These are phyloP conservation scores for Luffia ferchaultella DNA, from an alignment of 2,888 invertebrate genomes.

Conservation along the genomic window DNA sequence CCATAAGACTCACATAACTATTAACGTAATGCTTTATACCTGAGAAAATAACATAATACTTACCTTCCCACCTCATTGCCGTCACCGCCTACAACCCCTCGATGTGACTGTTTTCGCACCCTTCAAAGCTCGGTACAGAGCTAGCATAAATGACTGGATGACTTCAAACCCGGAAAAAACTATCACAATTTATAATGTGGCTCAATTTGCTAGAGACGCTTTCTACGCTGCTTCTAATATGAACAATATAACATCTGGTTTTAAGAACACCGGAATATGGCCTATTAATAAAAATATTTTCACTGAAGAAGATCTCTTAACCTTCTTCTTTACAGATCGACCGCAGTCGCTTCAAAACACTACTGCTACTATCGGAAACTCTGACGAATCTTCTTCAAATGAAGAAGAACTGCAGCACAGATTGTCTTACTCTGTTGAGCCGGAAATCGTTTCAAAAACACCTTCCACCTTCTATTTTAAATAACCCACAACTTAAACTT, in stretches of 20 bases:
- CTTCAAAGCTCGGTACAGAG: constrained; percentile 12
- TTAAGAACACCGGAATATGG: constrained; percentile 1
- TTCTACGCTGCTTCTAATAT: constrained; percentile 11
- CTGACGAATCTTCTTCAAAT: constrained; percentile 6
- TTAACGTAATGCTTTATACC: constrained; percentile 11
- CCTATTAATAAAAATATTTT: constrained; percentile 4
- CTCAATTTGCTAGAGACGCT: constrained; percentile 13
- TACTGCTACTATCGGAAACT: constrained; percentile 5
- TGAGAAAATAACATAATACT: constrained; percentile 13
- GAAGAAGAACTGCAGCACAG: constrained; percentile 5
- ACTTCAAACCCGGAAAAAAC: constrained; percentile 12
- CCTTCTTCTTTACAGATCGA: constrained; percentile 10
- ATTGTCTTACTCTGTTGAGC: constrained; percentile 4
- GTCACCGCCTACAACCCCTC: constrained; percentile 12
- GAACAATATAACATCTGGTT: constrained; percentile 10
- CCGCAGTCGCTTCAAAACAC: constrained; percentile 3
- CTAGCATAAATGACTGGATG: constrained; percentile 15
- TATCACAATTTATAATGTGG: constrained; percentile 14
- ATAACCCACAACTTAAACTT: constrained; percentile 7
- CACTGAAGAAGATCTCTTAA: constrained; percentile 8
- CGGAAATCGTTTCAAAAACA: constrained; percentile 4
- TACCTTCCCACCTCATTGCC: constrained; percentile 14
- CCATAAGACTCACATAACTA: constrained; percentile 10
- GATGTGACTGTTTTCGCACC: constrained; percentile 12
- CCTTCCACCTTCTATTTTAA: constrained; percentile 5